Base-by-base conservation (phyloP, 2,797 vertebrate genomes). In the Crotalus adamanteus region DNA sequence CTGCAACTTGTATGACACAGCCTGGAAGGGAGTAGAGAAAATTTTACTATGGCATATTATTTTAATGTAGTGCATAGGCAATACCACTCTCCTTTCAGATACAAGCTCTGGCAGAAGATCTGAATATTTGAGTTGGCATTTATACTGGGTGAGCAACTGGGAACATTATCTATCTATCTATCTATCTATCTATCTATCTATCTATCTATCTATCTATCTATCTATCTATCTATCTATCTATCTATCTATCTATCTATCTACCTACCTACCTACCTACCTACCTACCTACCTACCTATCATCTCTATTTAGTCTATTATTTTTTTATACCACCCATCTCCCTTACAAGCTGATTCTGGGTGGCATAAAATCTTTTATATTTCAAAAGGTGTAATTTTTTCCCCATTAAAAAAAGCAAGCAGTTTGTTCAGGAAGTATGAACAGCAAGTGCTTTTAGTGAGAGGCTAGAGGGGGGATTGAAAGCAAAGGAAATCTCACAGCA, bases 21-120 rank as follows among this genome's bases (percentile, higher is more conserved):
- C 16, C 31, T 16, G 73, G 12, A 7, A 53, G 0, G 0, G 69
- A 69, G 6, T 16, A 0, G 14, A 22, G 0, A 0, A 1, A 16
- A 13, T 73, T 25, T 16, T 47, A 18, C 60, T 22, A 57, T 31
- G 22, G 25, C 4, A 16, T 59, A 37, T 57, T 26, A 89, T 93
- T 8, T 53, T 18, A 26, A 61, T 93, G 60, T 69, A 86, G 91
- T 60, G 16, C 3, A 61, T 0, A n/a, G 13, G 4, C 25, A 51
- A 14, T 4, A 1, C 14, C 47, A 16, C 55, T 42, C 4, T 4
- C 1, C 12, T 55, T 0, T 78, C 2, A 83, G 6, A 57, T 47
- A 28, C 6, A 63, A 51, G 57, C 28, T 61, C 3, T 59, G 22
- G 69, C 37, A 25, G n/a, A 60, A 87, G 22, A 25, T 1, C 14